Base-by-base conservation (phyloP, 1,140 invertebrate genomes). In the Zaprionus tsacasi region DNA sequence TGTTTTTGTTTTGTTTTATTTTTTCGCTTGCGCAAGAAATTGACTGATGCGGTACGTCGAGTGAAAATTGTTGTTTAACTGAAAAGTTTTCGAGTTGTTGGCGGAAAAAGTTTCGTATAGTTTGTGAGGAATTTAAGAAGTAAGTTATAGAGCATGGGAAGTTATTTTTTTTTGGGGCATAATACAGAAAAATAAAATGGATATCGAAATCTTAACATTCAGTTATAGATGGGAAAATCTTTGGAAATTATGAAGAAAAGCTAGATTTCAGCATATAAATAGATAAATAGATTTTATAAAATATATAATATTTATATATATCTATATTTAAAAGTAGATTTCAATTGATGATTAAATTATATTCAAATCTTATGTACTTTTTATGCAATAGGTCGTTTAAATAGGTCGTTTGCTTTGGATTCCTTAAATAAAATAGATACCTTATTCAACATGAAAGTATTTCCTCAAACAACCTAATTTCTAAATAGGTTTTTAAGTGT, bases 1-100 rank as follows among this genome's bases (percentile, higher is more conserved):
- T 50, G 43, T 38, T 43, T 11, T 35, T 59, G 36, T 64, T 59
- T 56, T 74, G 56, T 25, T 13, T 73, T 58, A 11, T 3, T 12
- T 21, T 56, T 52, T 48, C 71, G 54, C 40, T 36, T 69, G 30
- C 35, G 21, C 70, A 55, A 80, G 54, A 70, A 80, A 73, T 83
- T 69, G 66, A 56, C 57, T 69, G 56, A 70, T 76, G 50, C 50
- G 64, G 72, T 77, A 48, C 66, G 43, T 21, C 61, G 66, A 54
- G 27, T 57, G 50, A 63, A 69, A 25, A 40, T 56, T 59, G 54
- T 67, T 79, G 15, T 71, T 70, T 58, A 64, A 40, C 38, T 59
- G 13, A 40, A 38, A 30, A 12, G 40, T 59, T 61, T 61, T 57
- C 11, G 48, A 10, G 52, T 71, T 36, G 21, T 8, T 55, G 33